A percentile compares a stretch with the other conserved stretches of the same genome.
Evolutionary conservation across 2,797 vertebrate species (phyloP).

Genomic region (Brachyrhaphis roseni): DNA sequence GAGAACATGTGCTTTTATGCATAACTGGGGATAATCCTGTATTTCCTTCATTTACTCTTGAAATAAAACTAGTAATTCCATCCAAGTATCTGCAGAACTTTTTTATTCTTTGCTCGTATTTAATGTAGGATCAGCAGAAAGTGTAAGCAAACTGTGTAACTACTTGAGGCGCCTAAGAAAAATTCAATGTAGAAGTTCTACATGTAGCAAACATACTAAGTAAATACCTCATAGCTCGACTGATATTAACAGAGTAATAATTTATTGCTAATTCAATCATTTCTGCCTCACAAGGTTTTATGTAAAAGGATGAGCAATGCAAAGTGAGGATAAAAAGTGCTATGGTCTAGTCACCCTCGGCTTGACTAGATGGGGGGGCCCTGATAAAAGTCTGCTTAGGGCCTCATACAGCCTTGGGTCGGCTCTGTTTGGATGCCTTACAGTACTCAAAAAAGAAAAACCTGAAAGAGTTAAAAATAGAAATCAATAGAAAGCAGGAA

Average conservation of each 20-base stretch:
- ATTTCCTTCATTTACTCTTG: not conserved
- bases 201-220: not conserved
- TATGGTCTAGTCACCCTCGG: not conserved
- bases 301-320: not conserved
- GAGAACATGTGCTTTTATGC: not conserved
- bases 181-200: not conserved
- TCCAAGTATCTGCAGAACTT: not conserved
- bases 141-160: not conserved
- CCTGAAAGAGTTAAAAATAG: not conserved
- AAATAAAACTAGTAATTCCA: not conserved
- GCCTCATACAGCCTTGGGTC: not conserved
- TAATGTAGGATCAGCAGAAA: not conserved
- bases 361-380: not conserved
- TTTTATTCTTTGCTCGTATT: not conserved
- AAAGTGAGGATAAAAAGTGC: not conserved
- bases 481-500: constrained; percentile 1
- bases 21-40: not conserved
- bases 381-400: not conserved
- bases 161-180: not conserved
- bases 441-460: not conserved
- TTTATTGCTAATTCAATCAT: not conserved
- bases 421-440: constrained; percentile 1
- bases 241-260: not conserved
- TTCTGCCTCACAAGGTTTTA: not conserved
- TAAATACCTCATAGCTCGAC: not conserved